Conservation (phyloP, 35 echinoderm and acorn worm genomes). For the Eucidaris tribuloides region DNA sequence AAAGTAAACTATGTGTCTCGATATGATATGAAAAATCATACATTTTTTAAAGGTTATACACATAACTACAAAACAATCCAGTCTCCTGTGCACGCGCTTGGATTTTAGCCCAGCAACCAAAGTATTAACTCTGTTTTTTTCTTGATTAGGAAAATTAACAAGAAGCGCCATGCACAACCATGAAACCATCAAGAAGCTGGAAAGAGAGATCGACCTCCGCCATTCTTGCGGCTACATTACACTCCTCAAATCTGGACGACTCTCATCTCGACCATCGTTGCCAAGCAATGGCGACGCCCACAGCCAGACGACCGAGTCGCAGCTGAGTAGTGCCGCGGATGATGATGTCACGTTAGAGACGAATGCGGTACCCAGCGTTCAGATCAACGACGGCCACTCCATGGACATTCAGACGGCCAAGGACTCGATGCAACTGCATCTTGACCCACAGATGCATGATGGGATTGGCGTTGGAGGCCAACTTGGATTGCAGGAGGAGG, state of each 20-base stretch:
- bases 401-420: constrained; percentile 9
- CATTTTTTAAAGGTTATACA: too few species aligned
- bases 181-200: constrained; percentile 48
- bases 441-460: constrained; percentile 18
- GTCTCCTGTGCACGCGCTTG: too few species aligned
- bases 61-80: too few species aligned
- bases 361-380: background rate
- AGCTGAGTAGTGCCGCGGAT: background rate
- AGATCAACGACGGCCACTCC: background rate
- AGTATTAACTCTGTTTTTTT: too few species aligned
- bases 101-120: too few species aligned
- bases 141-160: constrained; percentile 52
- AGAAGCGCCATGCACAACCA: constrained; percentile 71
- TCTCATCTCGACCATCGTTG: background rate
- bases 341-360: background rate
- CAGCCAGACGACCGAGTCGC: background rate
- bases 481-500: background rate
- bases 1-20: too few species aligned
- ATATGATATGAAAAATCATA: too few species aligned
- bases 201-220: constrained; percentile 60
- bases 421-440: constrained; percentile 32
- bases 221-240: constrained; percentile 96
- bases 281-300: background rate
- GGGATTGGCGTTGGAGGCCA: too few species aligned
- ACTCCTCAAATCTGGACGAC: constrained; percentile 73